Evolutionary conservation across 2,113 vertebrate species (phyloP).

Genomic region (Microcebus jonahi): DNA sequence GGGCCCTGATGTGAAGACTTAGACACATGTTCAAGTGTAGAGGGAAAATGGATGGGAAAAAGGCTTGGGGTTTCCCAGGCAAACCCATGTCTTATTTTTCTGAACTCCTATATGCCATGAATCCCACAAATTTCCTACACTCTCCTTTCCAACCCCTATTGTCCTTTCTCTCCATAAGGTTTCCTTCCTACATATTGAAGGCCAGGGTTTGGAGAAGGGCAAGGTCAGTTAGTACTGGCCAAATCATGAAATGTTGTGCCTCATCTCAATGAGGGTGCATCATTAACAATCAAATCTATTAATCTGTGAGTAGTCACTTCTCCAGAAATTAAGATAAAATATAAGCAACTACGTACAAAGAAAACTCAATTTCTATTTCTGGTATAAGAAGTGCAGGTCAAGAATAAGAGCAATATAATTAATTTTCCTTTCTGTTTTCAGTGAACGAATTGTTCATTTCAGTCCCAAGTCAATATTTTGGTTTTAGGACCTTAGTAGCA

Average conservation of each 20-base stretch:
- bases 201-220: background rate
- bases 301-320: background rate
- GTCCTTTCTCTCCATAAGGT: background rate
- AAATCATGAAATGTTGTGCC: background rate
- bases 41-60: background rate
- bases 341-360: background rate
- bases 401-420: background rate
- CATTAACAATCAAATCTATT: background rate
- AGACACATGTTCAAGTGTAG: background rate
- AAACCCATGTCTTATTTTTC: background rate
- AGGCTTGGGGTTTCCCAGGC: background rate
- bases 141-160: background rate
- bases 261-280: background rate
- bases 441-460: background rate
- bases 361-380: background rate
- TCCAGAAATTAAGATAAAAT: background rate
- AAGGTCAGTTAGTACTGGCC: background rate
- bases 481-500: background rate
- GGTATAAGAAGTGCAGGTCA: background rate
- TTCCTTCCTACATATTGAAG: background rate
- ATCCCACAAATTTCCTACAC: background rate
- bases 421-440: background rate
- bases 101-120: background rate
- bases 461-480: background rate
- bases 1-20: background rate